Evolutionary conservation across 2,888 invertebrate genomes (phyloP), one percentile per base, ranked within the genome.

Genomic region (Tetropium fuscum): DNA sequence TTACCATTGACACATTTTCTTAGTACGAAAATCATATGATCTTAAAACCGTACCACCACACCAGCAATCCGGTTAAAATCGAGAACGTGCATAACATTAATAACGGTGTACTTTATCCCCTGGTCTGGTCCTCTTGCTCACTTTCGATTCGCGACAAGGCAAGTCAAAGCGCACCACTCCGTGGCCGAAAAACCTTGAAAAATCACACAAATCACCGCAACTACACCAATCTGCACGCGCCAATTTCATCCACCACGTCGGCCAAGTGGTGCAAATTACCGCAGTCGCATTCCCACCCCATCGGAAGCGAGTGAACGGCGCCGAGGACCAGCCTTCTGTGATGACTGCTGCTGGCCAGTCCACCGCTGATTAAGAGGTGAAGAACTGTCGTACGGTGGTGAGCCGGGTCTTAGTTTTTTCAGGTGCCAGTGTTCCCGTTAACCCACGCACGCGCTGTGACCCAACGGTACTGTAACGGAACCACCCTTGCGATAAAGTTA

Each of bases 281-380:
- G 57, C 61, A 60, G 59, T 60, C 68, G 47, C 58, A 56, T 71
- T 77, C 76, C 78, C 77, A 76, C 77, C 78, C 78, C 66, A 61
- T 70, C 48, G 45, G 65, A 68, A 65, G 61, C 69, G 73, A 74
- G 78, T 76, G 78, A 78, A 73, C 71, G 78, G 76, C 71, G 66
- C 41, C 49, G 59, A 64, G 63, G 68, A 60, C 66, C 71, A 65
- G 66, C 69, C 68, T 69, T 54, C 69, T 68, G 63, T 58, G 71
- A 72, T 70, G 70, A 67, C 70, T 65, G 69, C 72, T 58, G 66
- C 69, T 65, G 60, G 68, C 73, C 75, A 78, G 76, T 78, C 66
- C 70, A 64, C 66, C 74, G 73, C 69, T 66, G 72, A 73, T 72
- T 72, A 72, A 73, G 65, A 71, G 66, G 63, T 67, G 74, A 77